Percentiles rank a stretch among this genome's conserved stretches.
Evolutionary conservation across 2,888 invertebrate genomes (phyloP).

Genomic region (Synergus umbraculus): DNA sequence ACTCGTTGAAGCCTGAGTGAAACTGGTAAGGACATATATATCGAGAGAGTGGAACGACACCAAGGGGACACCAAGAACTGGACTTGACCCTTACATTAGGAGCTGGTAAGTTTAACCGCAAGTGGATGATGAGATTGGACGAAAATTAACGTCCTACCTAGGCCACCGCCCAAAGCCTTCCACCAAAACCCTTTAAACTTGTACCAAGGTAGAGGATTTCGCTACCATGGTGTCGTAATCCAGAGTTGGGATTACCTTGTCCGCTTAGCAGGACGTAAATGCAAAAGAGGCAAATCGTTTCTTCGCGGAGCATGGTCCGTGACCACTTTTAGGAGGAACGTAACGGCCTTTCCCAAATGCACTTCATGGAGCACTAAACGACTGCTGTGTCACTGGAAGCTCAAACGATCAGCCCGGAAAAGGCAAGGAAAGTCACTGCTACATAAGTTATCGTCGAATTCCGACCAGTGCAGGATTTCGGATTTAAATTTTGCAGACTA

Average conservation of each 20-base stretch:
- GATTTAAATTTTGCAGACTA: conserved; percentile 12
- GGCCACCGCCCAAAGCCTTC: conserved; percentile 55
- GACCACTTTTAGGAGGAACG: conserved; percentile 48
- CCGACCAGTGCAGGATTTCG: background rate
- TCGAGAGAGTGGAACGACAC: conserved; percentile 51
- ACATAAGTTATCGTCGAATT: conserved; percentile 17
- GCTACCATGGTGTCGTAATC: conserved; percentile 55
- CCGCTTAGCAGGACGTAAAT: conserved; percentile 65
- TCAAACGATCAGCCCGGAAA: conserved; percentile 22
- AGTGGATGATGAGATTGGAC: conserved; percentile 58
- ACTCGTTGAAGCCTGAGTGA: conserved; percentile 55
- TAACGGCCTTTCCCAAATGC: conserved; percentile 31
- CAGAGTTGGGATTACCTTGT: conserved; percentile 60
- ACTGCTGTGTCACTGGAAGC: conserved; percentile 31
- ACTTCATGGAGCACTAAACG: conserved; percentile 22
- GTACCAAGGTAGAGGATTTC: conserved; percentile 56
- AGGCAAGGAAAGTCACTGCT: conserved; percentile 24
- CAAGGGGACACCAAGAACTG: conserved; percentile 46
- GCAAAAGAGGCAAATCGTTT: conserved; percentile 58
- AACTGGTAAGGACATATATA: conserved; percentile 49
- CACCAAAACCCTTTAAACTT: conserved; percentile 57
- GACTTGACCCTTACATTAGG: conserved; percentile 50
- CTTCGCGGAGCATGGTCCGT: conserved; percentile 45
- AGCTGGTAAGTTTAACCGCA: conserved; percentile 47
- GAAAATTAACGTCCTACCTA: conserved; percentile 63